These are phyloP conservation scores for Clupea harengus DNA, from an alignment of 2,113 vertebrate genomes.

Conservation along the genomic window DNA sequence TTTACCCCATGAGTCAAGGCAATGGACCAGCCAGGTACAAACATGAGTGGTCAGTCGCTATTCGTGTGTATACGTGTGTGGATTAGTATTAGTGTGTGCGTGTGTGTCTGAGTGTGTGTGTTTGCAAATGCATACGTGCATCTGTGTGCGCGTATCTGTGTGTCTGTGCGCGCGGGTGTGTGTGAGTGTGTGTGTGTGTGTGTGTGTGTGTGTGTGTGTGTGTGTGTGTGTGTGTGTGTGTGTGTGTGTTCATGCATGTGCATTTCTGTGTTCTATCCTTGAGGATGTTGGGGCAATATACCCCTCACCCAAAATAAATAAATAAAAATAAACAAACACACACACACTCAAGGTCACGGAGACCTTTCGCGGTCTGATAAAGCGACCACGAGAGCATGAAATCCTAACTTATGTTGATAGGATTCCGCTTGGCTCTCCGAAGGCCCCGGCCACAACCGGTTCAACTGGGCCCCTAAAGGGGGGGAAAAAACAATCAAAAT, in stretches of 20 bases:
- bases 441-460: conserved; percentile 22
- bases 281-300: neutral
- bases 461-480: conserved; percentile 46
- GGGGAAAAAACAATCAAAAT: conserved; percentile 46
- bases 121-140: neutral
- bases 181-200: neutral
- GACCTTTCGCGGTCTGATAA: conserved; percentile 28
- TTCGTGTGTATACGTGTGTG: neutral
- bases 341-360: conserved; percentile 50
- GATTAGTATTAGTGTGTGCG: neutral
- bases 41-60: neutral
- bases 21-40: conserved; percentile 24
- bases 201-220: too few relatives aligned
- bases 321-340: neutral
- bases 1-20: conserved; percentile 28
- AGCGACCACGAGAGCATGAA: conserved; percentile 38
- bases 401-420: conserved; percentile 45
- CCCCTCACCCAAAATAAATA: neutral
- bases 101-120: neutral
- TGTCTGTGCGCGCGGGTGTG: neutral
- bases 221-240: neutral
- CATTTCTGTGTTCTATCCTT: neutral
- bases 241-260: neutral
- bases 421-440: conserved; percentile 24
- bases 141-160: neutral